Conservation (phyloP, 2,888 invertebrate genomes). For the Taenaris catops region DNA sequence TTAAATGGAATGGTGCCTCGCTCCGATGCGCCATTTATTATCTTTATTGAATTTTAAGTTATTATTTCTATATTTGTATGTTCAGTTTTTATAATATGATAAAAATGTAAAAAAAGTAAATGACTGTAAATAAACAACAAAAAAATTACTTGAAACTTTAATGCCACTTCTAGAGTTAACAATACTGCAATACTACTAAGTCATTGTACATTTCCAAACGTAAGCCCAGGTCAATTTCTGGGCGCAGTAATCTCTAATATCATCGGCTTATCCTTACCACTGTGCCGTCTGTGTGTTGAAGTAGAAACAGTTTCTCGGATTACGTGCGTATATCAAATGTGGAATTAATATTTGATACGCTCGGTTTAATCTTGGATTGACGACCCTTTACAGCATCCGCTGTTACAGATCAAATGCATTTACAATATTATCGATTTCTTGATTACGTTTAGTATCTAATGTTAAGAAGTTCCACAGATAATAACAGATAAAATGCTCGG, state of each 20-base stretch:
- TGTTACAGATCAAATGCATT: slow-evolving; percentile 4
- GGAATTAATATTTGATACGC: slow-evolving; percentile 12
- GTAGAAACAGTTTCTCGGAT: slow-evolving; percentile 22
- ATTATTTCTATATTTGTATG: too few relatives aligned
- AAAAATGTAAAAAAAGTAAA: too few relatives aligned
- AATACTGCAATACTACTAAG: slow-evolving; percentile 16
- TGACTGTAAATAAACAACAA: too few relatives aligned
- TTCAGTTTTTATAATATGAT: too few relatives aligned
- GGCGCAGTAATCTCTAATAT: slow-evolving; percentile 57
- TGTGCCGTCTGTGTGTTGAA: slow-evolving; percentile 18
- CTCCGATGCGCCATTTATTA: too few relatives aligned
- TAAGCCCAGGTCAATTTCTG: slow-evolving; percentile 53
- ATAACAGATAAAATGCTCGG: too few relatives aligned
- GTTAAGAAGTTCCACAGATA: too few relatives aligned
- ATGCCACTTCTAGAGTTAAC: slow-evolving; percentile 10
- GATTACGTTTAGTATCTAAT: too few relatives aligned
- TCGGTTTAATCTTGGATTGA: not conserved
- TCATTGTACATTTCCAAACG: slow-evolving; percentile 33
- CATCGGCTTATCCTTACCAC: slow-evolving; percentile 41
- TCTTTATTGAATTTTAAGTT: too few relatives aligned
- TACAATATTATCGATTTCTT: too few relatives aligned
- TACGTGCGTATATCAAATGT: slow-evolving; percentile 13
- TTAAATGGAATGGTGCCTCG: too few relatives aligned
- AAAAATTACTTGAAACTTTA: too few relatives aligned
- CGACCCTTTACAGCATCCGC: not conserved